Percentiles rank a stretch among this genome's conserved stretches.
phyloP scores from a whole-genome alignment of 2,888 invertebrate genomes.

The Oxystoma pomonae region DNA sequence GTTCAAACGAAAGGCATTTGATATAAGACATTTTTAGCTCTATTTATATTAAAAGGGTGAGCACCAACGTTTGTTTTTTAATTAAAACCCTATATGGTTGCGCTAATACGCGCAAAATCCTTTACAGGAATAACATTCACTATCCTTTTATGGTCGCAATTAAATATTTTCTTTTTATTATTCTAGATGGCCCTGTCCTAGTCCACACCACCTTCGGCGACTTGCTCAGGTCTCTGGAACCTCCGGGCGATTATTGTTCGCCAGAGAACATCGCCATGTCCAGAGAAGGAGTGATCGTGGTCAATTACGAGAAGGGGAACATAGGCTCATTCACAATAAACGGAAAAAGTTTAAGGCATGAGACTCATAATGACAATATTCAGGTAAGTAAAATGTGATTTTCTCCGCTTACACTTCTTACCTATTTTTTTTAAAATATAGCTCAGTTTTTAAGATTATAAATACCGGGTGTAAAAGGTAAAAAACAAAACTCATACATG shows the following conservation, averaged over 20 bases:
- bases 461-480: too few species aligned
- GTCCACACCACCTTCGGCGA: constrained; percentile 99
- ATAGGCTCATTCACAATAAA: constrained; percentile 94
- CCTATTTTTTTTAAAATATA: neutral
- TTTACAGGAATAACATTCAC: too few species aligned
- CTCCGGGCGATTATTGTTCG: constrained; percentile 68
- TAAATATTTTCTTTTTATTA: too few species aligned
- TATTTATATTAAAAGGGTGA: too few species aligned
- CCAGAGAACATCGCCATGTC: constrained; percentile 91
- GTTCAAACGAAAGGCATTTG: too few species aligned
- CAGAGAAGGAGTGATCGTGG: constrained; percentile 92
- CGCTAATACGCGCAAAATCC: too few species aligned
- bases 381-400: constrained; percentile 58
- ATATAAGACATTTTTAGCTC: too few species aligned
- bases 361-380: constrained; percentile 91
- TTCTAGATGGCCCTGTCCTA: constrained; percentile 87
- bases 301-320: constrained; percentile 88
- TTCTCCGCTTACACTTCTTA: neutral
- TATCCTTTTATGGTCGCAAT: too few species aligned
- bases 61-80: too few species aligned
- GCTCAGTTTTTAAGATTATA: too few species aligned
- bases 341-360: constrained; percentile 82
- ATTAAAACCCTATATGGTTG: too few species aligned
- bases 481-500: neutral
- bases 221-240: constrained; percentile 83